These are phyloP conservation scores for Ooceraea biroi DNA, from an alignment of 1,140 invertebrate species.

Conservation along the genomic window DNA sequence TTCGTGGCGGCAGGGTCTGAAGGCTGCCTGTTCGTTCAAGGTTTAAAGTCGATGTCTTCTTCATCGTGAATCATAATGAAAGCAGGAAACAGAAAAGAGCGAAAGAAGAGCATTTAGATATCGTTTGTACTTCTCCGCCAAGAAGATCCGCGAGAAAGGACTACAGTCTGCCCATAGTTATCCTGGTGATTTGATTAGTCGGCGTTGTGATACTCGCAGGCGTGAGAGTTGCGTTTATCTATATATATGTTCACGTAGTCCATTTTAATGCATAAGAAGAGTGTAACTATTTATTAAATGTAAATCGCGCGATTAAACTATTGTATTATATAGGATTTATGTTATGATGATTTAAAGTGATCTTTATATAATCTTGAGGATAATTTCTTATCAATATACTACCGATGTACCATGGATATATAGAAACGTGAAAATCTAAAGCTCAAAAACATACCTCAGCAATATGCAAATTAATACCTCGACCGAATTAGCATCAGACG, in stretches of 20 bases:
- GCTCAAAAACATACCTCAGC: constrained; percentile 42
- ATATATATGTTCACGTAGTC: too few relatives aligned
- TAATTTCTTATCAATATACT: constrained; percentile 16
- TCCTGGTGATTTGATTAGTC: too few relatives aligned
- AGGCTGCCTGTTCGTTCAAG: constrained; percentile 79
- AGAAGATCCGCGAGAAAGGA: constrained; percentile 16
- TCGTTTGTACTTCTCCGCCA: constrained; percentile 3
- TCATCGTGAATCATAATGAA: constrained; percentile 72
- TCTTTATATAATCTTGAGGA: background rate
- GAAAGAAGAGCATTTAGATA: background rate
- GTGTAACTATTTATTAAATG: too few relatives aligned
- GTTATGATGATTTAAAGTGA: background rate
- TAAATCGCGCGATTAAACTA: background rate
- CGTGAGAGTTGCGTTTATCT: too few relatives aligned
- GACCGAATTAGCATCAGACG: constrained; percentile 56
- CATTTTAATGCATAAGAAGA: too few relatives aligned
- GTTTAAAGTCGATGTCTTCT: constrained; percentile 84
- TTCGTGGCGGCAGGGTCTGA: constrained; percentile 77
- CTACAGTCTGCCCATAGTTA: too few relatives aligned
- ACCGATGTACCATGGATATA: background rate
- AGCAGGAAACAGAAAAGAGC: constrained; percentile 25
- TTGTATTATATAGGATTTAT: background rate
- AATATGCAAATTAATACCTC: constrained; percentile 68
- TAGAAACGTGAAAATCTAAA: constrained; percentile 41
- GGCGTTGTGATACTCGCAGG: too few relatives aligned